phyloP scores from a whole-genome alignment of 2,888 invertebrate genomes.

The Brassicogethes aeneus region DNA sequence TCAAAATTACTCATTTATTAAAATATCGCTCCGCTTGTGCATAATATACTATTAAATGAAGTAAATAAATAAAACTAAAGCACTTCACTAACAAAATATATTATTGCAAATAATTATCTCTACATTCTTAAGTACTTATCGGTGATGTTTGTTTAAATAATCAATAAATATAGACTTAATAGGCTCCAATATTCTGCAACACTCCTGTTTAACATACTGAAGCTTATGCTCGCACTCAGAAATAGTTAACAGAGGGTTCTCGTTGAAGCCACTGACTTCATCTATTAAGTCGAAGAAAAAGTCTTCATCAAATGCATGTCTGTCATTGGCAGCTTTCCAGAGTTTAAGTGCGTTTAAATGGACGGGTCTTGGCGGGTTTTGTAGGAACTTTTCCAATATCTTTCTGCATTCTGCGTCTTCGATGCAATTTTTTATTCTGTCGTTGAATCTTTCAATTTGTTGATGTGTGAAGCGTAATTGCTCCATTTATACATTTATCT shows the following conservation, averaged over 20 bases:
- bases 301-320: constrained; percentile 20
- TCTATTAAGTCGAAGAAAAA: constrained; percentile 23
- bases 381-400: constrained; percentile 15
- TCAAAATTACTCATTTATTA: too few species aligned
- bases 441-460: constrained; percentile 24
- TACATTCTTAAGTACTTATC: constrained; percentile 7
- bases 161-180: constrained; percentile 19
- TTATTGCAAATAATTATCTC: too few species aligned
- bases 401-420: constrained; percentile 16
- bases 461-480: constrained; percentile 15
- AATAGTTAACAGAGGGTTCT: constrained; percentile 22
- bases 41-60: too few species aligned
- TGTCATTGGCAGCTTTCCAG: constrained; percentile 20
- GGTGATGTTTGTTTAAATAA: constrained; percentile 19
- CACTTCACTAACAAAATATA: too few species aligned
- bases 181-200: constrained; percentile 23
- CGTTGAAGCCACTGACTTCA: constrained; percentile 24
- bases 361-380: constrained; percentile 11
- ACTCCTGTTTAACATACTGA: constrained; percentile 24
- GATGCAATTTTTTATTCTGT: constrained; percentile 24
- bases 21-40: too few species aligned
- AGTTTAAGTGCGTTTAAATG: constrained; percentile 18
- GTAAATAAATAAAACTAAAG: too few species aligned
- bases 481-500: too few species aligned
- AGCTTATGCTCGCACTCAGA: constrained; percentile 23